phyloP scores from a whole-genome alignment of 2,888 invertebrate genomes.

The Julus scanicus region DNA sequence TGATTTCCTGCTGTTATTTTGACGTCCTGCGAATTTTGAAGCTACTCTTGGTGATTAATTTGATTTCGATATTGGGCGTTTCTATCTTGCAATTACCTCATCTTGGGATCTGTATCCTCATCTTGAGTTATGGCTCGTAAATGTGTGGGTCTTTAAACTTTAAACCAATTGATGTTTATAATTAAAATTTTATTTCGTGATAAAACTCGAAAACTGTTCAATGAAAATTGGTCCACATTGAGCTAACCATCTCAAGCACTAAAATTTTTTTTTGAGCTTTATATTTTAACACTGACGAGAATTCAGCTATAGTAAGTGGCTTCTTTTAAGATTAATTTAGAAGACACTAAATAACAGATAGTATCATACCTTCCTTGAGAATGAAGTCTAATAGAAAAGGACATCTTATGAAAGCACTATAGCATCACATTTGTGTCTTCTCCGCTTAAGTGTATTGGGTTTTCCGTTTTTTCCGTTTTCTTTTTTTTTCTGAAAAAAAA shows the following conservation, averaged over 20 bases:
- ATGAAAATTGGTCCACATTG: too few species aligned
- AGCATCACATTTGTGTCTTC: constrained; percentile 1
- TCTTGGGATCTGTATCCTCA: too few species aligned
- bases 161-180: neutral
- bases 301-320: neutral
- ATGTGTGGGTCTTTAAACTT: neutral
- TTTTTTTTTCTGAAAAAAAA: neutral
- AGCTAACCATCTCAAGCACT: too few species aligned
- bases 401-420: constrained; percentile 17
- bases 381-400: neutral
- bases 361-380: constrained; percentile 27
- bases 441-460: neutral
- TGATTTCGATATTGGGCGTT: constrained; percentile 21
- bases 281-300: neutral
- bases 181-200: too few species aligned
- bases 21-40: neutral
- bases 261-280: neutral
- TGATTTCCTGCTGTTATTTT: constrained; percentile 18
- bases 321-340: constrained; percentile 26
- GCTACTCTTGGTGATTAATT: constrained; percentile 12
- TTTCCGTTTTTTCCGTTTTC: neutral
- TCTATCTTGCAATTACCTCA: neutral
- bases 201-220: too few species aligned
- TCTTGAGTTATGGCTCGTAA: too few species aligned
- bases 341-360: constrained; percentile 6